Conservation (phyloP, 2,797 vertebrate species). For the Helostoma temminkii region DNA sequence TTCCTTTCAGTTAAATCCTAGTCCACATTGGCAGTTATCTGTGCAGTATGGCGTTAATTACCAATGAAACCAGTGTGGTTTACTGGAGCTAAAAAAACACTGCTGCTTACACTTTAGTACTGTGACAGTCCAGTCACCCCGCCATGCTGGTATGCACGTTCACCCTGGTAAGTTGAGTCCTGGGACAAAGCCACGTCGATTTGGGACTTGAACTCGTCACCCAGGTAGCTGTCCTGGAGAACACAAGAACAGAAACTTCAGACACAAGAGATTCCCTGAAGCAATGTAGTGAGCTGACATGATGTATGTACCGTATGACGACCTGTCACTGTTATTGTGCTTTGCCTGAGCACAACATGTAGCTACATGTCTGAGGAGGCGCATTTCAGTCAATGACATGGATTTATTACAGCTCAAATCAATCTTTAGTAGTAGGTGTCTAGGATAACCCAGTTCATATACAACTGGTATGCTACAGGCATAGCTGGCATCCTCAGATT, state of each 20-base stretch:
- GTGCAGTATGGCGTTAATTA: too few relatives aligned
- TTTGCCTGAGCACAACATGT: too few relatives aligned
- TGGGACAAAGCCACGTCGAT: slow-evolving; percentile 99
- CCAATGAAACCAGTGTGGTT: neutral
- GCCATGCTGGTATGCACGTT: slow-evolving; percentile 98
- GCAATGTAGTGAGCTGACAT: too few relatives aligned
- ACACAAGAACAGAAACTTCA: slow-evolving; percentile 14
- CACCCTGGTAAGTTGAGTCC: slow-evolving; percentile 99
- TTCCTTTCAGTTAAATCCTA: neutral
- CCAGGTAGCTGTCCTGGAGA: slow-evolving; percentile 97
- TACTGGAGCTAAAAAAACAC: neutral
- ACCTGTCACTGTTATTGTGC: too few relatives aligned
- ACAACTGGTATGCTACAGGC: too few relatives aligned
- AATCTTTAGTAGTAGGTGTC: too few relatives aligned
- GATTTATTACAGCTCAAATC: too few relatives aligned
- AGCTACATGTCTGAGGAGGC: too few relatives aligned
- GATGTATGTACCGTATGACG: too few relatives aligned
- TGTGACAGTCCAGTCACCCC: slow-evolving; percentile 99
- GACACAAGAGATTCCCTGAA: neutral
- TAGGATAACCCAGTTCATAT: neutral
- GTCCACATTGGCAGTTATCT: neutral
- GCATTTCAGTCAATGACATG: too few relatives aligned
- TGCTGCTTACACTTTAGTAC: slow-evolving; percentile 95
- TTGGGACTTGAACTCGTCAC: slow-evolving; percentile 99
- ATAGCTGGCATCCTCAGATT: neutral